Evolutionary conservation across 1,140 invertebrate species (phyloP), one percentile per base, ranked within the genome.

Genomic region (Bombus picipes): DNA sequence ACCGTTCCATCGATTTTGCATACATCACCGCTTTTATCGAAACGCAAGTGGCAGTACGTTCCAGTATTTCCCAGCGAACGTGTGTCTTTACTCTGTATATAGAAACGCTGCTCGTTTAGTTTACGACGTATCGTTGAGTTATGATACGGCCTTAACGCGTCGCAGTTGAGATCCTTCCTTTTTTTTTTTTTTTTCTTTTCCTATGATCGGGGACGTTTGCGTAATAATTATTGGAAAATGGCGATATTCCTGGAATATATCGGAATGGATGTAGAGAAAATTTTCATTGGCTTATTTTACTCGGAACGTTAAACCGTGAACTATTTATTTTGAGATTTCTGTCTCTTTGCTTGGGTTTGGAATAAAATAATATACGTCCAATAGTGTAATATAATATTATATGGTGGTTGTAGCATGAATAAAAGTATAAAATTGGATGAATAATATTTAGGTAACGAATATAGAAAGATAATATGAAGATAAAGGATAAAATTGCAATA

Each of bases 1-100:
- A 3, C 41, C 9, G 32, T 53, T 37, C 57, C 66, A 76, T 83
- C 81, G 81, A 82, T 75, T 66, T n/a, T 75, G 57, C 71, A 66
- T 43, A 75, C 59, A 76, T 66, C 81, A 47, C 59, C 13, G 72
- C 71, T 76, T 76, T 66, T 76, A 83, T 83, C 81, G 66, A 83
- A 83, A 83, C 66, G 41, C 81, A 68, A 47, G 72, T 65, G 71
- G 57, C 43, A 66, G n/a, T 32, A 25, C 28, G 66, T 71, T 22
- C 34, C 43, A n/a, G 25, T 53, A 70, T 53, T 71, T 72, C 37
- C 47, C 47, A 3, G 28, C 47, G 2, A 66, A 32, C 72, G 65
- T 83, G 59, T 76, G 59, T 66, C 41, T 75, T 65, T 59, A 22
- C 15, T 59, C 72, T 83, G 53, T 76, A 83, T 41, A 39, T 12